These are phyloP conservation scores for Chaetophractus vellerosus DNA, from an alignment of 2,797 vertebrate genomes.

Conservation along the genomic window DNA sequence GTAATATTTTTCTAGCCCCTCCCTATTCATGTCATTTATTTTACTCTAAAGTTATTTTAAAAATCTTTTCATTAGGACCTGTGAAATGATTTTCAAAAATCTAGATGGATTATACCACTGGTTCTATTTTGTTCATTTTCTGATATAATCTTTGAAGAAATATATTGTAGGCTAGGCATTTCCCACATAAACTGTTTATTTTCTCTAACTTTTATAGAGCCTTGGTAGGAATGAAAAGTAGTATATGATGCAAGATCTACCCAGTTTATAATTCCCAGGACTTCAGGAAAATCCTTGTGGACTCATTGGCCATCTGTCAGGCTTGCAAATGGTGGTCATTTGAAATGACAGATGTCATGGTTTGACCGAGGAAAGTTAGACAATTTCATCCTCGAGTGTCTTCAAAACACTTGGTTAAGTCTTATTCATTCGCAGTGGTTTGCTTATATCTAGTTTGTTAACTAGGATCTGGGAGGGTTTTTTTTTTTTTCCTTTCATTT, in stretches of 20 bases:
- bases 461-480: neutral
- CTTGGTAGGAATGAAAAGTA: conserved; percentile 14
- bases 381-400: conserved; percentile 21
- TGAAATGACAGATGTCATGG: conserved; percentile 6
- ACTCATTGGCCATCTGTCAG: conserved; percentile 10
- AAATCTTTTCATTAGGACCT: conserved; percentile 16
- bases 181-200: neutral
- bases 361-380: conserved; percentile 31
- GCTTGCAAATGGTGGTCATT: neutral
- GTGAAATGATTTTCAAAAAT: conserved; percentile 9
- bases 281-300: neutral
- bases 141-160: conserved; percentile 35
- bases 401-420: conserved; percentile 55
- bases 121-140: conserved; percentile 41
- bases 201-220: conserved; percentile 24
- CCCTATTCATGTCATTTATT: neutral
- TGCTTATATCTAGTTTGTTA: conserved; percentile 58
- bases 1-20: neutral
- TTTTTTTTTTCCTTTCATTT: conserved; percentile 2
- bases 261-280: conserved; percentile 11
- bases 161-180: neutral
- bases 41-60: conserved; percentile 12
- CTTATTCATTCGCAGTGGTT: conserved; percentile 11
- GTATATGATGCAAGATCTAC: conserved; percentile 45
- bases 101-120: neutral